A percentile compares a stretch with the other conserved stretches of the same genome.
Conservation (phyloP, 2,888 invertebrate species). For the Drosophila mettleri region DNA sequence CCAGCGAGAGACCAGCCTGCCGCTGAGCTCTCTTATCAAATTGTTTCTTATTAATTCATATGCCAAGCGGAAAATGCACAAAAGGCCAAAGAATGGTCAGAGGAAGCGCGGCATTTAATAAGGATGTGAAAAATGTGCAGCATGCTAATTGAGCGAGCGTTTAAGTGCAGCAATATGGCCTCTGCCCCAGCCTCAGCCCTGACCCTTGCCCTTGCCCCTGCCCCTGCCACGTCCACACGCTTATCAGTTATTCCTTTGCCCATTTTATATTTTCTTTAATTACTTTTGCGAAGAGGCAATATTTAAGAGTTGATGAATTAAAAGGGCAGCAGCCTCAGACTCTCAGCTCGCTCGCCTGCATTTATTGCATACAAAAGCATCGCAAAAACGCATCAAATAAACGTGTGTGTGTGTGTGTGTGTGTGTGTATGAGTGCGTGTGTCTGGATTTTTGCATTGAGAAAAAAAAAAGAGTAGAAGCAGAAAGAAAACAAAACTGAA, state of each 20-base stretch:
- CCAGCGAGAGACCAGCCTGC: not conserved
- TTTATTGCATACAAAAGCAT: conserved; percentile 52
- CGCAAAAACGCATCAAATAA: conserved; percentile 33
- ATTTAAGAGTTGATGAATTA: conserved; percentile 62
- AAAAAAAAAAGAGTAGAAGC: conserved; percentile 2
- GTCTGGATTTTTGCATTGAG: conserved; percentile 40
- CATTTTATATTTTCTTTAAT: conserved; percentile 39
- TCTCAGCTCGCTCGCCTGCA: conserved; percentile 37
- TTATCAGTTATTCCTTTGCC: conserved; percentile 43
- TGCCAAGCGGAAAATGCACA: conserved; percentile 51
- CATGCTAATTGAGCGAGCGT: conserved; percentile 70
- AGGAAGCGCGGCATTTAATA: conserved; percentile 56
- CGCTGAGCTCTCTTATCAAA: conserved; percentile 32
- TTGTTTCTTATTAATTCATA: conserved; percentile 64
- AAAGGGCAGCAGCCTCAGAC: conserved; percentile 13
- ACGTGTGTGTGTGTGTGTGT: conserved; percentile 4
- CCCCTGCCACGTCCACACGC: not conserved
- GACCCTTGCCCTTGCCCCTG: not conserved
- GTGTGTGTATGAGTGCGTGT: conserved; percentile 10
- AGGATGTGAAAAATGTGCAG: conserved; percentile 74
- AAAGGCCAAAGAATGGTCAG: conserved; percentile 13
- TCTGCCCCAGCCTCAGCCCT: not conserved
- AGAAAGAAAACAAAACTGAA: not conserved
- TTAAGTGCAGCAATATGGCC: conserved; percentile 26
- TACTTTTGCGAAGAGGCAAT: conserved; percentile 46